Conservation (phyloP, 92 coral and sea anemone species). For the Epizoanthus stellaris region DNA sequence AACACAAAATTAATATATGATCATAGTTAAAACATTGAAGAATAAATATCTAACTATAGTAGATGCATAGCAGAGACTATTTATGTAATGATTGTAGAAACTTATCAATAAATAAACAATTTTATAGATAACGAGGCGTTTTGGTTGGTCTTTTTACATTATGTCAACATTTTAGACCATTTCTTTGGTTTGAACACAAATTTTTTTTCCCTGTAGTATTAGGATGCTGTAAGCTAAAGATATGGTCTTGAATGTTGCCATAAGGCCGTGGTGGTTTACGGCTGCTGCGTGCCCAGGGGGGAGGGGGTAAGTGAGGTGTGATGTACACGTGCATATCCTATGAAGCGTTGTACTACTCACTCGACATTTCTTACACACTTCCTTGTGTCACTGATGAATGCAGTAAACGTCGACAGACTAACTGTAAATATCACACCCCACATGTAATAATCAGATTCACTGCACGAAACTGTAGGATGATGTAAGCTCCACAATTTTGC, state of each 20-base stretch:
- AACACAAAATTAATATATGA: constrained; percentile 30
- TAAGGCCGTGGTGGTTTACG: constrained; percentile 3
- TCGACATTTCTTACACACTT: too few species aligned
- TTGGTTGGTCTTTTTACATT: constrained; percentile 44
- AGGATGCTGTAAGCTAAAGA: constrained; percentile 65
- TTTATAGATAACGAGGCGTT: constrained; percentile 48
- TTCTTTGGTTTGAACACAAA: constrained; percentile 60
- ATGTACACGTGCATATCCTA: too few species aligned
- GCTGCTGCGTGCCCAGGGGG: not conserved
- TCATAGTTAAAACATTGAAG: not conserved
- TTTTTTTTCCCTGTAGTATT: constrained; percentile 7
- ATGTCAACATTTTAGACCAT: constrained; percentile 93
- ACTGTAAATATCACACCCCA: too few species aligned
- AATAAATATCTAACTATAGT: constrained; percentile 7
- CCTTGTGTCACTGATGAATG: not conserved
- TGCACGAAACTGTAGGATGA: too few species aligned
- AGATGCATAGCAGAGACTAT: constrained; percentile 33
- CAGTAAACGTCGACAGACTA: too few species aligned
- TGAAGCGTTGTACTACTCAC: too few species aligned
- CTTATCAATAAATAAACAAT: constrained; percentile 41
- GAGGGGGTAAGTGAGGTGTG: too few species aligned
- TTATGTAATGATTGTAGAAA: constrained; percentile 33
- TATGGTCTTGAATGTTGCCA: constrained; percentile 98
- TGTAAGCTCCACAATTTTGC: too few species aligned
- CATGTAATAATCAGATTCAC: too few species aligned